These are phyloP conservation scores for Pseudomyrmex gracilis DNA, from an alignment of 1,140 invertebrate genomes.

Conservation along the genomic window DNA sequence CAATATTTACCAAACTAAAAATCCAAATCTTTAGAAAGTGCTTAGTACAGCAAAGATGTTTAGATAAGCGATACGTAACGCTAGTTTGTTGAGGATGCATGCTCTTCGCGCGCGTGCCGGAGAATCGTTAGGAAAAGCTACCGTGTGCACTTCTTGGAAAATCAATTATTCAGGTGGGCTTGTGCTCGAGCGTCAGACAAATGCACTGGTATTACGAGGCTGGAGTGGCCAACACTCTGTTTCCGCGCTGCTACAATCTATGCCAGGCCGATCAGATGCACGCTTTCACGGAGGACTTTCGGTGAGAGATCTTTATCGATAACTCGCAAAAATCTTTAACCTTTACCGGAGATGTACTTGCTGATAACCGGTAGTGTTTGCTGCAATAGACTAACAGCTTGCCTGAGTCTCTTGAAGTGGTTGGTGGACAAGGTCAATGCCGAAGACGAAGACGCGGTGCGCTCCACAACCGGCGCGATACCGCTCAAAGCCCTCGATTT, in stretches of 20 bases:
- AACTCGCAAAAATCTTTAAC: background rate
- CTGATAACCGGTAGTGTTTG: background rate
- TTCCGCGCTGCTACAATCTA: constrained; percentile 95
- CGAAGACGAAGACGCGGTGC: constrained; percentile 86
- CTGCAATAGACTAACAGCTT: constrained; percentile 90
- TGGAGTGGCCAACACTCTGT: constrained; percentile 91
- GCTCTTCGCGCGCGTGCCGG: constrained; percentile 27
- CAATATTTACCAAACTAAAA: too few relatives aligned
- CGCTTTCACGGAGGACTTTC: constrained; percentile 95
- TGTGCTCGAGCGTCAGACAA: constrained; percentile 93
- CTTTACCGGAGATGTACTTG: background rate
- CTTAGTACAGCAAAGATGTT: constrained; percentile 22
- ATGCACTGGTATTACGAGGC: constrained; percentile 96
- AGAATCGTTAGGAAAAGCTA: constrained; percentile 23
- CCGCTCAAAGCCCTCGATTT: constrained; percentile 92
- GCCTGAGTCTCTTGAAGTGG: constrained; percentile 93
- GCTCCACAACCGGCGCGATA: constrained; percentile 88
- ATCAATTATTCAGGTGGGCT: constrained; percentile 86
- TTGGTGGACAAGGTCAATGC: constrained; percentile 87
- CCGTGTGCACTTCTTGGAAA: constrained; percentile 59
- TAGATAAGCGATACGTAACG: constrained; percentile 15
- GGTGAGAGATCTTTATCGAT: constrained; percentile 69
- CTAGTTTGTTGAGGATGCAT: background rate
- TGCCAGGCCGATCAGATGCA: constrained; percentile 94
- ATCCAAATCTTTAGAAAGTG: too few relatives aligned